Evolutionary conservation across 1,140 invertebrate species (phyloP).

Genomic region (Zaprionus davidi): DNA sequence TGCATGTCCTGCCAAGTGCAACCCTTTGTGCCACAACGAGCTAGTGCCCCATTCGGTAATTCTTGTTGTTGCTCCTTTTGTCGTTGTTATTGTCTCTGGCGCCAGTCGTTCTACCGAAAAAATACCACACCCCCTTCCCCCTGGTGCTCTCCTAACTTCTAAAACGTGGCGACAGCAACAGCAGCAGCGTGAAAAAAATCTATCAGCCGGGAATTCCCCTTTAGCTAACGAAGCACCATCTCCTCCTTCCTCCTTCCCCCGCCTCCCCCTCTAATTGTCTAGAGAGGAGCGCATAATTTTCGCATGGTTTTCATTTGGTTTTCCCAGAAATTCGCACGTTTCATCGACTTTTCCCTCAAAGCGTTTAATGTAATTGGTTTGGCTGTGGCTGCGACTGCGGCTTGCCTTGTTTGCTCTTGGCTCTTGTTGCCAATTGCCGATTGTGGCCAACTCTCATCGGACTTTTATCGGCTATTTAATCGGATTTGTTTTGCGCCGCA

Average conservation of each 20-base stretch:
- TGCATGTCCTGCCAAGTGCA: conserved; percentile 58
- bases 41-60: conserved; percentile 34
- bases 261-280: conserved; percentile 59
- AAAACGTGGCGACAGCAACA: conserved; percentile 36
- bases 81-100: conserved; percentile 55
- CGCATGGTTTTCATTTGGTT: conserved; percentile 69
- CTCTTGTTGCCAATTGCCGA: conserved; percentile 21
- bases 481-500: conserved; percentile 71
- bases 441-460: conserved; percentile 41
- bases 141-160: background rate
- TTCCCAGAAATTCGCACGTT: conserved; percentile 43
- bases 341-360: conserved; percentile 38
- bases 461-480: conserved; percentile 59
- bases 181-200: conserved; percentile 22
- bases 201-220: conserved; percentile 39
- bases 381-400: conserved; percentile 35
- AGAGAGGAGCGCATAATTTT: conserved; percentile 61
- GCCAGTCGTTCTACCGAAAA: conserved; percentile 50
- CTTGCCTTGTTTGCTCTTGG: conserved; percentile 34
- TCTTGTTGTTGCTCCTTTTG: conserved; percentile 43
- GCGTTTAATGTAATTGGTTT: conserved; percentile 77
- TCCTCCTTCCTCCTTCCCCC: background rate
- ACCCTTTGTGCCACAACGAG: conserved; percentile 19
- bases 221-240: background rate
- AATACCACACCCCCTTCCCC: background rate